phyloP scores from a whole-genome alignment of 2,113 vertebrate genomes.

The Protobothrops mucrosquamatus region DNA sequence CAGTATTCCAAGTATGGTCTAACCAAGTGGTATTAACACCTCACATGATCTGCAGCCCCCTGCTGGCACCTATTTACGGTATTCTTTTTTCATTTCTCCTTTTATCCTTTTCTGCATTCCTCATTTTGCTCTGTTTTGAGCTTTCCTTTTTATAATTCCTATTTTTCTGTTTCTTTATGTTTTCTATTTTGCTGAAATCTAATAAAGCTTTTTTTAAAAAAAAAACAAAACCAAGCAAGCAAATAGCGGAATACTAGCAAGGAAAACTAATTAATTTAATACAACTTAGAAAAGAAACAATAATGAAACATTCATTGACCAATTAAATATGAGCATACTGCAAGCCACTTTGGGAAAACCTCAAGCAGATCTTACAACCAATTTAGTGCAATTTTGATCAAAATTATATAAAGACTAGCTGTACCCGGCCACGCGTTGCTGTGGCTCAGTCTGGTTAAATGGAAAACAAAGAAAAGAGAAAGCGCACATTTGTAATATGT shows the following conservation, averaged over 20 bases:
- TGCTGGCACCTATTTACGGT: neutral
- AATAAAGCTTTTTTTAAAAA: neutral
- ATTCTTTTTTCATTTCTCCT: neutral
- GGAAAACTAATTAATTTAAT: neutral
- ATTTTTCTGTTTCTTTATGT: neutral
- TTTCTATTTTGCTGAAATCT: neutral
- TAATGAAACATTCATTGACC: neutral
- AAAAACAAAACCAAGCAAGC: neutral
- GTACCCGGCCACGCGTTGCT: too few species aligned
- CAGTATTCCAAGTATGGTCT: neutral
- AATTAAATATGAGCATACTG: neutral
- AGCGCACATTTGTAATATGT: too few species aligned
- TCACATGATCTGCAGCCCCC: neutral
- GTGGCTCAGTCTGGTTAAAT: too few species aligned
- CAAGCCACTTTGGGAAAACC: neutral
- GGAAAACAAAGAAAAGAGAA: too few species aligned
- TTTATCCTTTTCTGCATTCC: neutral
- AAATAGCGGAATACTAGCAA: neutral
- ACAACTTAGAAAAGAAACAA: neutral
- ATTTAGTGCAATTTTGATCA: neutral
- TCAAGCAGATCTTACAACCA: neutral
- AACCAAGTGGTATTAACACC: neutral
- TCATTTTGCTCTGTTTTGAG: neutral
- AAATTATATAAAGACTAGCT: neutral
- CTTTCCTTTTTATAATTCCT: neutral